Conservation (phyloP, 92 coral and sea anemone genomes). For the Epizoanthus scotinus region DNA sequence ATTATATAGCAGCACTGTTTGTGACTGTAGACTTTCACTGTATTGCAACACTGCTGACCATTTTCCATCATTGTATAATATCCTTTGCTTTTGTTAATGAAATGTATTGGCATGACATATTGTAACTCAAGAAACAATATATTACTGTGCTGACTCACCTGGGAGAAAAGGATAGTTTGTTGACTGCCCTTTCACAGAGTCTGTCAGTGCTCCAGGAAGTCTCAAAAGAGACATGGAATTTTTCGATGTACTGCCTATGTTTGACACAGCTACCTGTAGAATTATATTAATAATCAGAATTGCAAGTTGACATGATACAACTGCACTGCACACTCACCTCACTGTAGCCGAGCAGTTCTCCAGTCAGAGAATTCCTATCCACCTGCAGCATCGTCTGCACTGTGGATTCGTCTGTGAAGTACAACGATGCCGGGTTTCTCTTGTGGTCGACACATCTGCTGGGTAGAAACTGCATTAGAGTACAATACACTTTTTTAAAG, state of each 20-base stretch:
- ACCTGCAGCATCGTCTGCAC: slow-evolving; percentile 88
- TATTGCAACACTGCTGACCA: no score
- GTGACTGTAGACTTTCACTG: no score
- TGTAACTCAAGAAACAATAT: no score
- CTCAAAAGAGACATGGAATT: slow-evolving; percentile 90
- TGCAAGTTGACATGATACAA: neutral
- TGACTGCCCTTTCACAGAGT: slow-evolving; percentile 85
- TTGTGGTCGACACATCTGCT: slow-evolving; percentile 84
- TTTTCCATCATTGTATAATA: no score
- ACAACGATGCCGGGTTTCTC: slow-evolving; percentile 69
- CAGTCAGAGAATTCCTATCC: slow-evolving; percentile 86
- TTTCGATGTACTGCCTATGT: slow-evolving; percentile 81
- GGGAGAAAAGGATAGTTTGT: slow-evolving; percentile 93
- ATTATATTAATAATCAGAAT: neutral
- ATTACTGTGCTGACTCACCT: slow-evolving; percentile 47
- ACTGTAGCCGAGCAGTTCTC: slow-evolving; percentile 86
- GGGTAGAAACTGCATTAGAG: neutral
- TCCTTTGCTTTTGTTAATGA: no score
- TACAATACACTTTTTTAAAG: no score
- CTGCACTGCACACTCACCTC: slow-evolving; percentile 56
- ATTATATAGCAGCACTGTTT: no score
- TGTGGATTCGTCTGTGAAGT: slow-evolving; percentile 74
- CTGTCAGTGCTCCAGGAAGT: slow-evolving; percentile 83
- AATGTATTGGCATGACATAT: no score
- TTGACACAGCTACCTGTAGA: slow-evolving; percentile 63